A percentile compares a stretch with the other conserved stretches of the same genome.
Conservation (phyloP, 2,113 vertebrate species). For the Corynorhinus townsendii region DNA sequence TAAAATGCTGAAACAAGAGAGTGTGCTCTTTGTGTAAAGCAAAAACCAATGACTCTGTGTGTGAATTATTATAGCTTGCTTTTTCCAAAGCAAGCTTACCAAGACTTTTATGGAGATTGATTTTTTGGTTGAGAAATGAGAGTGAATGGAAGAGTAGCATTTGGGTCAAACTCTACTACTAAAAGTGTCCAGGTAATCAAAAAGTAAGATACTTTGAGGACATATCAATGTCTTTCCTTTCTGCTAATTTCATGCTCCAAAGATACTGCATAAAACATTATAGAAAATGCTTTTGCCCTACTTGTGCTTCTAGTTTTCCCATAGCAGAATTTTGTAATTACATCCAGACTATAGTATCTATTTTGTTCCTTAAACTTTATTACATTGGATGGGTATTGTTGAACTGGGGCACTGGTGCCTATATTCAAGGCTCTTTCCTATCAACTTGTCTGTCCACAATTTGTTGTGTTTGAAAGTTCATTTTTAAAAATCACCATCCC, state of each 20-base stretch:
- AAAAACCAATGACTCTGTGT: conserved; percentile 2
- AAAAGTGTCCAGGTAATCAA: conserved; percentile 25
- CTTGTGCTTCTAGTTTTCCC: conserved; percentile 11
- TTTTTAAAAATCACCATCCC: conserved; percentile 28
- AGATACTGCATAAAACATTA: neutral
- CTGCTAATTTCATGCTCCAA: conserved; percentile 49
- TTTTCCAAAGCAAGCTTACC: conserved; percentile 24
- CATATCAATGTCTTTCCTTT: neutral
- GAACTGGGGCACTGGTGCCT: conserved; percentile 56
- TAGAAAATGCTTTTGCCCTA: neutral
- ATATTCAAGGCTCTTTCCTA: conserved; percentile 70
- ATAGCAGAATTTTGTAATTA: conserved; percentile 36
- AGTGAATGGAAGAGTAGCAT: neutral
- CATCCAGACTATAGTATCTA: conserved; percentile 16
- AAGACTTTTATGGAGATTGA: conserved; percentile 35
- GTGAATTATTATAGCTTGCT: neutral
- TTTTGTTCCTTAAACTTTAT: conserved; percentile 35
- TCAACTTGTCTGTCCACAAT: conserved; percentile 69
- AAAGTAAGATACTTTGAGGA: conserved; percentile 11
- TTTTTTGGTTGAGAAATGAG: conserved; percentile 32
- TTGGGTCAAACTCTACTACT: neutral
- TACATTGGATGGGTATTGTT: conserved; percentile 43
- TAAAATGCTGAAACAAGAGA: conserved; percentile 7
- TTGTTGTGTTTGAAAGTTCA: conserved; percentile 58
- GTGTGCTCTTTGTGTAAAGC: neutral